phyloP scores from a whole-genome alignment of 2,888 invertebrate genomes.

The Trichopoda pennipes region DNA sequence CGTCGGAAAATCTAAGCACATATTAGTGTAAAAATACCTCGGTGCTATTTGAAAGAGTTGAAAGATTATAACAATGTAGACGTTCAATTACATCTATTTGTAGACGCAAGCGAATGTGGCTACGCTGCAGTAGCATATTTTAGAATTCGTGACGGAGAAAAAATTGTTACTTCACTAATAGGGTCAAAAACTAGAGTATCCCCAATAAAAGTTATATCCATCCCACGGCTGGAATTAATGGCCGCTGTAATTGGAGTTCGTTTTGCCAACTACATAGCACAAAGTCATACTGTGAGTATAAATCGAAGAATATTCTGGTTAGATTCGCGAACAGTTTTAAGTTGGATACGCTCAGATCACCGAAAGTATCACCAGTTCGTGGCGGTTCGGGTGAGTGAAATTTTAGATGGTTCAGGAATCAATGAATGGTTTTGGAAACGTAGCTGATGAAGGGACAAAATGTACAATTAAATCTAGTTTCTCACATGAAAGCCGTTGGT shows the following conservation, averaged over 20 bases:
- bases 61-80: conserved; percentile 23
- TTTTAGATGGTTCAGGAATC: conserved; percentile 35
- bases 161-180: conserved; percentile 17
- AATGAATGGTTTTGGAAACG: conserved; percentile 45
- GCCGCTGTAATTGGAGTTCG: conserved; percentile 59
- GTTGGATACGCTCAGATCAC: conserved; percentile 44
- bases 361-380: conserved; percentile 50
- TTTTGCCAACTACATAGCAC: conserved; percentile 36
- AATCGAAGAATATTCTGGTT: conserved; percentile 24
- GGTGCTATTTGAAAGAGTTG: conserved; percentile 14
- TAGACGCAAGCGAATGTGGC: conserved; percentile 65
- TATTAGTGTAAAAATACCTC: conserved; percentile 39
- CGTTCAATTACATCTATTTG: conserved; percentile 48
- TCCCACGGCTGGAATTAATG: conserved; percentile 55
- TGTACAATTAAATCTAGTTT: not conserved
- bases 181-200: conserved; percentile 55
- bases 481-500: not conserved
- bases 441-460: conserved; percentile 40
- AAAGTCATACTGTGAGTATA: conserved; percentile 10
- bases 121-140: conserved; percentile 47
- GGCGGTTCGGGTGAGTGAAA: conserved; percentile 43
- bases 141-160: conserved; percentile 12
- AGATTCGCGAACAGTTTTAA: conserved; percentile 33
- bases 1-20: conserved; percentile 33
- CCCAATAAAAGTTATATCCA: conserved; percentile 57